These are phyloP conservation scores for Toxonevra muliebris DNA, from an alignment of 2,888 invertebrate genomes.

Conservation along the genomic window DNA sequence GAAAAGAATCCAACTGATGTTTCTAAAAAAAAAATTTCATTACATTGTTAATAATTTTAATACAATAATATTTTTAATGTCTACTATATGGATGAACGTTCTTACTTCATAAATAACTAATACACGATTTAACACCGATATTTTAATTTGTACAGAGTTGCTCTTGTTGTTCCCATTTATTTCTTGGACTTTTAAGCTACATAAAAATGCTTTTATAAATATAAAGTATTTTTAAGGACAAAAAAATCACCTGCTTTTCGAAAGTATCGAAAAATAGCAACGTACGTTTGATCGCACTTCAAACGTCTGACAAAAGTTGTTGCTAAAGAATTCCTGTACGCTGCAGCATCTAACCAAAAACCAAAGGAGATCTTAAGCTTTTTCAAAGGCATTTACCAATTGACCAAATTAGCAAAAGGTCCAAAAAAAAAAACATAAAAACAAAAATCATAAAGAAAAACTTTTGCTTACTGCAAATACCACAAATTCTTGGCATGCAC, in stretches of 20 bases:
- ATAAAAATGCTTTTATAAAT: too few species aligned
- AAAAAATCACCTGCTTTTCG: constrained; percentile 22
- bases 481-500: constrained; percentile 38
- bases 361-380: constrained; percentile 10
- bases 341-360: not conserved
- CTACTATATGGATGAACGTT: too few species aligned
- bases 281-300: constrained; percentile 43
- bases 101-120: too few species aligned
- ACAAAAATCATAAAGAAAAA: constrained; percentile 29
- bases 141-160: too few species aligned
- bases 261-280: not conserved
- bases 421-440: constrained; percentile 11
- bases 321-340: constrained; percentile 1
- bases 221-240: constrained; percentile 2
- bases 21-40: too few species aligned
- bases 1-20: too few species aligned
- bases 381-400: constrained; percentile 17
- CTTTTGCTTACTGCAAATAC: constrained; percentile 40
- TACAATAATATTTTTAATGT: too few species aligned
- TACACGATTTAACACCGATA: too few species aligned
- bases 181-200: too few species aligned
- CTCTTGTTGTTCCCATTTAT: too few species aligned
- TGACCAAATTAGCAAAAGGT: constrained; percentile 25
- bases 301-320: constrained; percentile 38
- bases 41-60: too few species aligned